Base-by-base conservation (phyloP, 1,140 invertebrate genomes). In the Halyomorpha halys region DNA sequence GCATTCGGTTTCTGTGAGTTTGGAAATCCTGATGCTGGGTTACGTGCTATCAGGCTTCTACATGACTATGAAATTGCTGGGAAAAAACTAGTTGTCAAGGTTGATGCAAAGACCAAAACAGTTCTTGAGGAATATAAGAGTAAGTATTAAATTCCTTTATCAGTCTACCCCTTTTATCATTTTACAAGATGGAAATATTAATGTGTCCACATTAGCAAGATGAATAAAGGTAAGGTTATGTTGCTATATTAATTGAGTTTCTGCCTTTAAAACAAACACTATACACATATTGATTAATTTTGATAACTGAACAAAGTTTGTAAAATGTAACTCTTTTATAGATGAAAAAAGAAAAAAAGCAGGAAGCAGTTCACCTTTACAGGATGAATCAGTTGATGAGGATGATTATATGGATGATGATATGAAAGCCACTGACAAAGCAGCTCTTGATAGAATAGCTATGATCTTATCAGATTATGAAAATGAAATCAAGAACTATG, bases 1-100 rank as follows among this genome's bases (percentile, higher is more conserved):
- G 94, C 91, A 13, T 99, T 99, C 80, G 97, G 96, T 23, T 99
- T 99, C 78, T 98, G 96, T 79, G 97, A 99, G 78, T 94, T 86
- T 81, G 90, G 83, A 59, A 88, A 91, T 64, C 94, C 95, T 19
- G 94, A 97, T 78, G 90, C 94, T 2, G 97, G 94, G 25, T 79
- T 98, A 62, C 80, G 95, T 69, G 94, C 95, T 69, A 93, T 99
- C 63, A 78, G 96, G 61, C 77, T 99, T 63, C 79, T 99, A 11
- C 94, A 98, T 77, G 94, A 97, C 70, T 86, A 93, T 75, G 85
- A 90, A 76, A 86, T 99, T 67, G 91, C 90, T 51, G 94, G 92
- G 45, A 97, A 96, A 75, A 89, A 89, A 73, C 77, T 99, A 65
- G 87, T 98, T 30, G 94, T 95, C 0, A 94, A 95, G 81, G 94